Evolutionary conservation across 2,113 vertebrate genomes (phyloP), one percentile per base, ranked within the genome.

Genomic region (Coptodon bakossiorum): DNA sequence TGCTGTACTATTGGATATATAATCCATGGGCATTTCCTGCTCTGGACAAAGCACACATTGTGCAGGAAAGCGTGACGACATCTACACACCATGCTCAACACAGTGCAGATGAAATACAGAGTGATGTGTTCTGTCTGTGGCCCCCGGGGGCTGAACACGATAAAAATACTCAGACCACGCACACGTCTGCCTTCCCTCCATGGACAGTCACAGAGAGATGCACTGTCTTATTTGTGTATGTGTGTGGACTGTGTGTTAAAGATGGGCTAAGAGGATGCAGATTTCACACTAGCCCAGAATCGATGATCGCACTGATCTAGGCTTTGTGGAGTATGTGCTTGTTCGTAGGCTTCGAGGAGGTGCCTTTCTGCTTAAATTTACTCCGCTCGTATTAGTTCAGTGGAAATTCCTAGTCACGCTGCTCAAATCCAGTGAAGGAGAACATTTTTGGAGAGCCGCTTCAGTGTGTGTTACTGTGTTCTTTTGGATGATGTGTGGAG

Each of bases 21-120:
- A 88, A 78, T 86, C 71, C 78, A 24, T 36, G 85, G 84, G 91
- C 92, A 89, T 94, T 95, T 94, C 93, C 94, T 93, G 90, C 79
- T 57, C 59, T 56, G 81, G 80, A 96, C 91, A 95, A 94, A 94
- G 92, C 81, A 63, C 19, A 68, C 86, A 93, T 91, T 96, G 94
- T 96, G 81, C 12, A 10, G 48, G 87, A 84, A 61, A 88, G 86
- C 85, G 85, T 94, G 91, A 94, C 57, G 81, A 59, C 92, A 95
- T 91, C 80, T 31, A 56, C 80, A 27, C 87, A 82, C 83, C 91
- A 90, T 85, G 85, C 84, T 19, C 71, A 80, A 5, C 78, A 84
- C 76, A 53, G 31, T 86, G 24, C 84, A 89, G 84, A 83, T 91
- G 19, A 91, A 85, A 89, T 87, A 63, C 80, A 89, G 81, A 91